Base-by-base conservation (phyloP, 2,888 invertebrate species). In the Tinea semifulvella region DNA sequence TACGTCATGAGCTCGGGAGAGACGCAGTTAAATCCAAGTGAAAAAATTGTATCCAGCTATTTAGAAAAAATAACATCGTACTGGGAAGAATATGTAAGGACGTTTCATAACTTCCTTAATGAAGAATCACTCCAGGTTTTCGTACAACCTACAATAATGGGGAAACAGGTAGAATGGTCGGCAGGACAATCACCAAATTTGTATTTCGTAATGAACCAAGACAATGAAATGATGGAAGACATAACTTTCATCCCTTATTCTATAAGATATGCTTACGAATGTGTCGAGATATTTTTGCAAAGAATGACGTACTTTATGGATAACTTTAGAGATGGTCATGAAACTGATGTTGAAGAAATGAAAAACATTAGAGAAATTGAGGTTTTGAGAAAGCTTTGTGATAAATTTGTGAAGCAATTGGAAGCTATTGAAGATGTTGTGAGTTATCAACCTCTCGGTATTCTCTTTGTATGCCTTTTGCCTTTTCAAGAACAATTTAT, bases 101-200 rank as follows among this genome's bases (percentile, higher is more conserved):
- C 80, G n/a, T 86, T 92, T 16, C 84, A 85, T 51, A 87, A 90
- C 47, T 87, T 89, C 45, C 84, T 93, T 1, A 86, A 87, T 27
- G 93, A 94, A 54, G 73, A 85, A 1, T 65, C 81, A 16, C 88
- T 90, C 55, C 81, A 85, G 54, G 85, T 88, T 43, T 94, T 93
- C 56, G 92, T 91, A 2, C 87, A 89, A 86, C 94, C 94, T 0
- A 85, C 89, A 13, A 90, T 95, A 49, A 92, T 94, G 84, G 90
- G 89, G 13, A 90, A 91, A 56, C 85, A 88, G 57, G 91, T 93
- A 53, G 89, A 91, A 35, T 85, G 90, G 61, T 85, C 90, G 0
- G 89, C 89, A 45, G 91, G 91, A 1, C 79, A 83, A 19, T 86
- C 92, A 0, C 93, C 94, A 0, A 85, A 87, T 48, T 69, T 94